These are phyloP conservation scores for Embiotoca jacksoni DNA, from an alignment of 2,113 vertebrate species.

Conservation along the genomic window DNA sequence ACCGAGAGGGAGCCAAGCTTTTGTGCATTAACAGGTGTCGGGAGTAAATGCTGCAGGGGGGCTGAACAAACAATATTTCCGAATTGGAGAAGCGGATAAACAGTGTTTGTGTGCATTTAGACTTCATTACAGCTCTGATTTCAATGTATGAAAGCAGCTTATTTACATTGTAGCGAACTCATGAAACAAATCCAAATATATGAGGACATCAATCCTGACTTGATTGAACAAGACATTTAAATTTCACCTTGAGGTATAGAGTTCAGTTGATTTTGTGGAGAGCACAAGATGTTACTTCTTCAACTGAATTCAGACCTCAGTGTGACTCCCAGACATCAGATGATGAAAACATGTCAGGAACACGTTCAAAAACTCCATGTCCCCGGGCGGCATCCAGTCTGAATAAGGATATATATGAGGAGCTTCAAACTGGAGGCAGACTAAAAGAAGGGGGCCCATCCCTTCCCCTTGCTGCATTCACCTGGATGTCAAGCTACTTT, in stretches of 20 bases:
- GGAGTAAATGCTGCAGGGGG: too few relatives aligned
- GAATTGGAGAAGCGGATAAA: not conserved
- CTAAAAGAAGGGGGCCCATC: constrained; percentile 12
- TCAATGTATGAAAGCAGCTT: not conserved
- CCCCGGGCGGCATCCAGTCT: constrained; percentile 28
- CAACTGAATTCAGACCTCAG: constrained; percentile 37
- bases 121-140: not conserved
- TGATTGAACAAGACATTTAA: constrained; percentile 20
- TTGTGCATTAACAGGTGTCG: too few relatives aligned
- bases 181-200: constrained; percentile 6
- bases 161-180: not conserved
- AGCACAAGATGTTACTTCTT: constrained; percentile 15
- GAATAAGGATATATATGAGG: constrained; percentile 27
- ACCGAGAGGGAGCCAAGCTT: too few relatives aligned
- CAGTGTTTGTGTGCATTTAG: not conserved
- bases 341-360: constrained; percentile 54
- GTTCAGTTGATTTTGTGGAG: constrained; percentile 33
- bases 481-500: constrained; percentile 61
- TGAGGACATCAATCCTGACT: not conserved
- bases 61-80: not conserved
- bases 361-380: constrained; percentile 41
- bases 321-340: constrained; percentile 37
- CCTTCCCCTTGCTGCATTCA: constrained; percentile 41
- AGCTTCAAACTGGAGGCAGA: constrained; percentile 39
- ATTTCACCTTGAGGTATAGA: constrained; percentile 14